Percentiles rank a stretch among this genome's conserved stretches.
Conservation (phyloP, 2,797 vertebrate species). For the Sebastes steindachneri region DNA sequence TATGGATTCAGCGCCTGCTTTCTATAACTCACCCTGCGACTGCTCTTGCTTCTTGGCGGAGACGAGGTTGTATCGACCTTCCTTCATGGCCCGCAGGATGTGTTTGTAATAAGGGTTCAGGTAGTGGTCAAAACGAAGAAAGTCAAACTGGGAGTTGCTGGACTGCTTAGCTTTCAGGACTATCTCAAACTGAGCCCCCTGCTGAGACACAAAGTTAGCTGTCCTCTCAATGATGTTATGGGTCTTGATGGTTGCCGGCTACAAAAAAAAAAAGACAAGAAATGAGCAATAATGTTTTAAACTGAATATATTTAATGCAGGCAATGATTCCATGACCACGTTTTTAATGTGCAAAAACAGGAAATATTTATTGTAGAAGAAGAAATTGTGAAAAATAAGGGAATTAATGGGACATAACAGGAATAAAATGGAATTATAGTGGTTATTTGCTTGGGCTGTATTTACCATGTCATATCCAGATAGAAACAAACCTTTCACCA, state of each 20-base stretch:
- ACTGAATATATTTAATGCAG: neutral
- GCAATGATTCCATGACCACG: neutral
- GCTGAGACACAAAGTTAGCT: slow-evolving; percentile 95
- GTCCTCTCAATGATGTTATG: slow-evolving; percentile 98
- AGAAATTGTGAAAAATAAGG: neutral
- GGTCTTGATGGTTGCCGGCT: slow-evolving; percentile 97
- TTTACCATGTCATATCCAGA: neutral
- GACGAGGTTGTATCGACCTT: slow-evolving; percentile 88
- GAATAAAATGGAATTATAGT: neutral
- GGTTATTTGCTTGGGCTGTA: neutral
- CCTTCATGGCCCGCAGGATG: slow-evolving; percentile 96
- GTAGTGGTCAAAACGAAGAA: slow-evolving; percentile 97
- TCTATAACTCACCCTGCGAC: slow-evolving; percentile 82
- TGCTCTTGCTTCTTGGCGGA: slow-evolving; percentile 81
- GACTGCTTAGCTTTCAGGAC: slow-evolving; percentile 98
- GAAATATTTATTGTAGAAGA: neutral
- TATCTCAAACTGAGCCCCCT: slow-evolving; percentile 98
- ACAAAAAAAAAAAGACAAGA: neutral
- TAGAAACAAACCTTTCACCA: neutral
- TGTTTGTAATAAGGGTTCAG: slow-evolving; percentile 99
- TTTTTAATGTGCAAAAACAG: neutral
- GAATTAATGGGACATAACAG: too few relatives aligned
- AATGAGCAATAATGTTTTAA: neutral
- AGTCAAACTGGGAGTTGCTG: slow-evolving; percentile 97
- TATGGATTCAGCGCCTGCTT: neutral